phyloP scores from a whole-genome alignment of 2,113 vertebrate species.

The Erinaceus europaeus region DNA sequence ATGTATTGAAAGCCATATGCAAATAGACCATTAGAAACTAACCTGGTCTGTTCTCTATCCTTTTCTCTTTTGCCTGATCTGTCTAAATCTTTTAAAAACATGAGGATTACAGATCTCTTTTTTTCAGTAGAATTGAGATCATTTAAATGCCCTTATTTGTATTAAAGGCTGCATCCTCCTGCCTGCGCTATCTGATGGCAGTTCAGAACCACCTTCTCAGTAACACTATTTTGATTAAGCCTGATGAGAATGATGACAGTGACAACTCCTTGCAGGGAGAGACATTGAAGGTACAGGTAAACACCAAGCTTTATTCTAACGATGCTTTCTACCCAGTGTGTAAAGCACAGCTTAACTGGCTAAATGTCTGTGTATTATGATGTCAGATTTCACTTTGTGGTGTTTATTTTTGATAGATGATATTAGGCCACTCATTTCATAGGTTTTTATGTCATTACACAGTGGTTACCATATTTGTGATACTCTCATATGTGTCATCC shows the following conservation, averaged over 20 bases:
- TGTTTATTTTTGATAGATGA: background rate
- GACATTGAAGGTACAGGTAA: slow-evolving; percentile 99
- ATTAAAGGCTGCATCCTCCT: slow-evolving; percentile 95
- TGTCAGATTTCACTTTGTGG: slow-evolving; percentile 35
- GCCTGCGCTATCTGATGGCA: slow-evolving; percentile 98
- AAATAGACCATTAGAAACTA: slow-evolving; percentile 13
- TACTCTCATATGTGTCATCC: slow-evolving; percentile 43
- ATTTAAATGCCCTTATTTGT: slow-evolving; percentile 80
- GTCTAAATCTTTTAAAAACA: slow-evolving; percentile 46
- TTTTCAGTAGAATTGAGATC: slow-evolving; percentile 56
- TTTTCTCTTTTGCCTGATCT: slow-evolving; percentile 55
- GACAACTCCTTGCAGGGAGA: slow-evolving; percentile 99
- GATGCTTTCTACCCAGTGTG: slow-evolving; percentile 78
- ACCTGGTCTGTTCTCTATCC: slow-evolving; percentile 53
- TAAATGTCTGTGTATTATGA: slow-evolving; percentile 1
- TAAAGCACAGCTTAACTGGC: slow-evolving; percentile 38
- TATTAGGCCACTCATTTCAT: slow-evolving; percentile 32
- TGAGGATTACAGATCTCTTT: slow-evolving; percentile 60
- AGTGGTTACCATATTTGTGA: slow-evolving; percentile 37
- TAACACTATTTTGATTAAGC: slow-evolving; percentile 97
- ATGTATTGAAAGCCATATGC: background rate
- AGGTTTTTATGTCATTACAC: slow-evolving; percentile 43
- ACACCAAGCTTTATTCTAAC: slow-evolving; percentile 93
- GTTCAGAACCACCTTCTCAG: slow-evolving; percentile 99
- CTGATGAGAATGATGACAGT: slow-evolving; percentile 97